phyloP scores from a whole-genome alignment of 2,113 vertebrate species.

The Oxyruncus cristatus region DNA sequence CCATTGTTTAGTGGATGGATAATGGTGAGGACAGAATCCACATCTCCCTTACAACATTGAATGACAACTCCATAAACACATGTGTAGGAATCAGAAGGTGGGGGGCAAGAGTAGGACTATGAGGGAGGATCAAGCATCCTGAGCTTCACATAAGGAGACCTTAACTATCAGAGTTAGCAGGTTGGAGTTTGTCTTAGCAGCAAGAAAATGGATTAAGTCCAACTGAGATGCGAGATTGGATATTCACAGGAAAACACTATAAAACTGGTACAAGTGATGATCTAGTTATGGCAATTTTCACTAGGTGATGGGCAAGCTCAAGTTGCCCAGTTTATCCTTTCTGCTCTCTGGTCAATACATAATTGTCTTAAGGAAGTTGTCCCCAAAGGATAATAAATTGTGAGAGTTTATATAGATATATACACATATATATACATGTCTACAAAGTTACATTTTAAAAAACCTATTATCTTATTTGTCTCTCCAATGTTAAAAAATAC shows the following conservation, averaged over 20 bases:
- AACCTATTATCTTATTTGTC: background rate
- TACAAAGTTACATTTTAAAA: background rate
- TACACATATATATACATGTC: fast-evolving
- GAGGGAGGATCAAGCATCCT: background rate
- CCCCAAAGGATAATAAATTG: background rate
- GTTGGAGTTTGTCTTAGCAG: background rate
- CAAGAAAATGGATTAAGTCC: background rate
- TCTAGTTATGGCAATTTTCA: background rate
- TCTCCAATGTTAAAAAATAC: background rate
- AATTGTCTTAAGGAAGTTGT: background rate
- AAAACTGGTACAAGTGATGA: background rate
- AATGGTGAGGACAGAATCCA: background rate
- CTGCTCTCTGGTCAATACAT: background rate
- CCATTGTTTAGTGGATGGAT: background rate
- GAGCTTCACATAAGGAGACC: background rate
- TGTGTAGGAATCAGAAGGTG: background rate
- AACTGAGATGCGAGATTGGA: background rate
- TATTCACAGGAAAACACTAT: background rate
- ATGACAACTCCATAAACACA: fast-evolving
- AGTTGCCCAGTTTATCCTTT: background rate
- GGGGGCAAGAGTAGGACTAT: background rate
- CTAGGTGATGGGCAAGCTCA: background rate
- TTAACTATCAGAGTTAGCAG: background rate
- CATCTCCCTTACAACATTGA: background rate
- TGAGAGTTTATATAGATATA: background rate